phyloP scores from a whole-genome alignment of 1,140 invertebrate genomes.

The Tenebrio molitor region DNA sequence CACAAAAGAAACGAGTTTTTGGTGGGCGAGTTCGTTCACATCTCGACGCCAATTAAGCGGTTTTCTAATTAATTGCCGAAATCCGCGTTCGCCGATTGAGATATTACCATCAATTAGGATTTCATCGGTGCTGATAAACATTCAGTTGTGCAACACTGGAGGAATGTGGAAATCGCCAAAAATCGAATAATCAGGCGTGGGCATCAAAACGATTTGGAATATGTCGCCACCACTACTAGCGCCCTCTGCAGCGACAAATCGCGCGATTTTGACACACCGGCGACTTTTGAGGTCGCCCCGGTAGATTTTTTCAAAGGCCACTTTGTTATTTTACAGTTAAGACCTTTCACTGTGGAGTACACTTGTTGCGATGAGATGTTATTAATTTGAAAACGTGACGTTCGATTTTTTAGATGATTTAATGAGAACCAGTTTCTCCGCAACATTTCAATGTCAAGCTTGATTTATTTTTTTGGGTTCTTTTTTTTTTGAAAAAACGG shows the following conservation, averaged over 20 bases:
- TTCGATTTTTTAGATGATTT: slow-evolving; percentile 18
- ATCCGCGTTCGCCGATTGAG: no score
- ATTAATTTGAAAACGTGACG: slow-evolving; percentile 2
- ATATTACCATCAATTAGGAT: neutral
- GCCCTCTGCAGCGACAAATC: no score
- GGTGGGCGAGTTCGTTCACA: no score
- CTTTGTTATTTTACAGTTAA: slow-evolving; percentile 27
- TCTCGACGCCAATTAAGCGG: no score
- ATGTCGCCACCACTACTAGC: no score
- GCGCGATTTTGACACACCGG: neutral
- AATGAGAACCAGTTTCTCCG: slow-evolving; percentile 21
- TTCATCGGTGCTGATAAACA: no score
- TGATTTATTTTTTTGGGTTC: no score
- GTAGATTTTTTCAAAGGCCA: neutral
- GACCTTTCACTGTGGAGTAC: slow-evolving; percentile 14
- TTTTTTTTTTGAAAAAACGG: no score
- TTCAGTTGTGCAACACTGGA: neutral
- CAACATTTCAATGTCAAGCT: no score
- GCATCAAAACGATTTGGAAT: no score
- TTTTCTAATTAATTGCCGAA: neutral
- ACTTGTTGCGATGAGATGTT: neutral
- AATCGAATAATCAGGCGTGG: no score
- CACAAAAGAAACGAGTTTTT: neutral
- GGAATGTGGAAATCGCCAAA: neutral
- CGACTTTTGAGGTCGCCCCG: neutral